Evolutionary conservation across 2,888 invertebrate genomes (phyloP), one percentile per base, ranked within the genome.

Genomic region (Pelosia muscerda): DNA sequence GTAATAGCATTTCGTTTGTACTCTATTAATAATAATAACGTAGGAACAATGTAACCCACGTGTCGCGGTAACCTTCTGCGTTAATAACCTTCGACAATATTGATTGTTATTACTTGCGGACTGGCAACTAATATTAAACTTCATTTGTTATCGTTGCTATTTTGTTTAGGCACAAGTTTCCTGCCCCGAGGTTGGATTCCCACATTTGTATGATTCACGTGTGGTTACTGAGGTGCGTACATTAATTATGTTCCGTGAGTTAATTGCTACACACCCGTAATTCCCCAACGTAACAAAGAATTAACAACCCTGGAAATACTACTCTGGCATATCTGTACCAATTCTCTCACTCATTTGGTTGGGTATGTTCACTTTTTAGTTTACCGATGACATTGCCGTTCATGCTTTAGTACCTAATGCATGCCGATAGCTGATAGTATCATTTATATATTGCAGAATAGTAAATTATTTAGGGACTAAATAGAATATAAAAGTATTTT

Each of bases 101-200:
- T 61, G 60, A 61, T 68, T 68, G 61, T 65, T 69, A 66, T 69
- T 65, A 55, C 66, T 53, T 28, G 28, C 42, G 56, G 58, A 64
- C 42, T 22, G 28, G 38, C 65, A 61, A 63, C 63, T 63, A 67
- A 58, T 67, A 57, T 56, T 58, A 67, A 26, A 58, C 53, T 63
- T 19, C 25, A 34, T 54, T 67, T 59, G 67, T 67, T 67, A 25
- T 38, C 26, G 23, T 25, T 15, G 31, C 31, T 63, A 42, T 34
- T 31, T 54, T 54, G 22, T 64, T 49, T 49, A n/a, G 49, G 25
- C 31, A 26, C 49, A 19, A 8, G 63, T 54, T 63, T 63, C 38
- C 38, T 63, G n/a, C 25, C 23, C 15, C 25, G n/a, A 49, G 13
- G 23, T 28, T 57, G 8, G 28, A 19, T 56, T 42, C 42, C 22